Conservation (phyloP, 64 coral and sea anemone species). For the Stichodactyla mertensii region DNA sequence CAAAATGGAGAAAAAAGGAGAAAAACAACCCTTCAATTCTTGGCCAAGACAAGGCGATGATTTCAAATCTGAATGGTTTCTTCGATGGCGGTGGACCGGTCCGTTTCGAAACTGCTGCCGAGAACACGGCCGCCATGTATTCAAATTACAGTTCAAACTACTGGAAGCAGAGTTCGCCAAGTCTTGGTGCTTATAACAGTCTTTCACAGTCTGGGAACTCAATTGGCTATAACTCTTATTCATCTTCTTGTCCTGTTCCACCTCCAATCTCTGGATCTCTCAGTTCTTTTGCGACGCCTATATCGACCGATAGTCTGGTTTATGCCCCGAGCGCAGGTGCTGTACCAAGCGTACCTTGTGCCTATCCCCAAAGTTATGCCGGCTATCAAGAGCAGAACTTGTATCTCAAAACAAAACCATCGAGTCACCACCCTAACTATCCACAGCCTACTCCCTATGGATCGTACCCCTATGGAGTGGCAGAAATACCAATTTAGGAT, state of each 20-base stretch:
- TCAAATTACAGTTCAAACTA: constrained; percentile 76
- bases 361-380: constrained; percentile 58
- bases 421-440: constrained; percentile 77
- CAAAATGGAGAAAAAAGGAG: constrained; percentile 99
- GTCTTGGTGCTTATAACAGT: constrained; percentile 51
- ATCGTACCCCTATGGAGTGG: constrained; percentile 71
- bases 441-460: constrained; percentile 69
- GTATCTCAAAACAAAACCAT: constrained; percentile 81
- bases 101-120: constrained; percentile 71
- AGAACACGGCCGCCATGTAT: constrained; percentile 66
- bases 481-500: constrained; percentile 88
- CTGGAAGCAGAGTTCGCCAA: constrained; percentile 73
- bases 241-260: constrained; percentile 59
- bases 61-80: constrained; percentile 71
- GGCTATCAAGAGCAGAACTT: constrained; percentile 82
- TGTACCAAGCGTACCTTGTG: constrained; percentile 59
- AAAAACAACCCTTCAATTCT: constrained; percentile 83
- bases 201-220: constrained; percentile 41
- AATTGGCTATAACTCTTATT: constrained; percentile 72
- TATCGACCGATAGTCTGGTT: constrained; percentile 53
- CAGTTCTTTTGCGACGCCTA: constrained; percentile 80
- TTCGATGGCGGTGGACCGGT: constrained; percentile 50
- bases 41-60: constrained; percentile 81
- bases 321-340: constrained; percentile 54
- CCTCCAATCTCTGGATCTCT: constrained; percentile 69